These are phyloP conservation scores for Apamea epomidion DNA, from an alignment of 2,888 invertebrate genomes.

Conservation along the genomic window DNA sequence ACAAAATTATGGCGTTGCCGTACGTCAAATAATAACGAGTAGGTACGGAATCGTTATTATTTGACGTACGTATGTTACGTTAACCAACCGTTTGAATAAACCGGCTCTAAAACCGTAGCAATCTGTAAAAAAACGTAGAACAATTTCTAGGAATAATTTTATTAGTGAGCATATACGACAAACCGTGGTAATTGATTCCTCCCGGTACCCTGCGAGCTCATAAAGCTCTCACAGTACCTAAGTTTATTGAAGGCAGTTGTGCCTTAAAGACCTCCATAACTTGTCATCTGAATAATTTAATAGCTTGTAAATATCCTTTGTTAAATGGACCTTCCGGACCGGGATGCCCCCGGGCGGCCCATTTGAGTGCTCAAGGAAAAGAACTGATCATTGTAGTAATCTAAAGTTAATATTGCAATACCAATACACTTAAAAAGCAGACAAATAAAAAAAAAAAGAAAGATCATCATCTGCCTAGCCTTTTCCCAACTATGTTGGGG, in stretches of 20 bases:
- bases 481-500: too few species aligned
- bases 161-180: background rate
- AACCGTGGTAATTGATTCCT: background rate
- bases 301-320: conserved; percentile 1
- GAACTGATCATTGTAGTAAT: background rate
- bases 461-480: too few species aligned
- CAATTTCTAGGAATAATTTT: background rate
- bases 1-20: too few species aligned
- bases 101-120: too few species aligned
- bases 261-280: background rate
- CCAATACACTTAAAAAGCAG: too few species aligned
- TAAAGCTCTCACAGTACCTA: background rate
- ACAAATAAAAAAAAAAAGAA: background rate
- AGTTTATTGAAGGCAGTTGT: background rate
- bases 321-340: background rate
- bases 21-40: too few species aligned
- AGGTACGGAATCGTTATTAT: too few species aligned
- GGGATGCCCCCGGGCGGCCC: too few species aligned
- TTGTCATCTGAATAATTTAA: background rate
- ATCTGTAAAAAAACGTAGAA: too few species aligned
- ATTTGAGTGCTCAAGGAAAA: background rate
- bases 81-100: too few species aligned
- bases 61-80: too few species aligned
- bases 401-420: background rate
- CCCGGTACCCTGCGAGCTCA: background rate